Evolutionary conservation across 1,140 invertebrate genomes (phyloP).

Genomic region (Bombus sylvicola): DNA sequence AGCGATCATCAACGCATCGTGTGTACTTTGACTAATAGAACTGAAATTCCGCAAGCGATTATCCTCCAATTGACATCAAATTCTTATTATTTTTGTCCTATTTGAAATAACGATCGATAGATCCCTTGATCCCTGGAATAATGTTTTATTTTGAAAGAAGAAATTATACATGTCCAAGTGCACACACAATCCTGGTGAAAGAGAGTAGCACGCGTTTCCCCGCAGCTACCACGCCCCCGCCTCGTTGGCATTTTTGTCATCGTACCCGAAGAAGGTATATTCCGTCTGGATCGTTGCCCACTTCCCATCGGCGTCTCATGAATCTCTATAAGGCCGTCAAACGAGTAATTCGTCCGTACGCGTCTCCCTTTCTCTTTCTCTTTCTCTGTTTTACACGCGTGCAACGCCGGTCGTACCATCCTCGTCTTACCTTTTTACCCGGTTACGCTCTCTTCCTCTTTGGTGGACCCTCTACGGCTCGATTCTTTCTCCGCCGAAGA

Average conservation of each 20-base stretch:
- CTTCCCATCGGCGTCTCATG: slow-evolving; percentile 68
- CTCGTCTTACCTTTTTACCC: not conserved
- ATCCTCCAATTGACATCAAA: no score
- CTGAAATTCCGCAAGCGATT: no score
- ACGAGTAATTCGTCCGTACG: slow-evolving; percentile 73
- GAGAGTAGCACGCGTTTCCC: not conserved
- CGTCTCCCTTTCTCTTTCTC: slow-evolving; percentile 49
- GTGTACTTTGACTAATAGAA: no score
- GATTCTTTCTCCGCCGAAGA: slow-evolving; percentile 35
- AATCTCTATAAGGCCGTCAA: slow-evolving; percentile 77
- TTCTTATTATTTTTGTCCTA: no score
- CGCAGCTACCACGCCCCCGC: slow-evolving; percentile 50
- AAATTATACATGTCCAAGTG: not conserved
- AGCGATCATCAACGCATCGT: not conserved
- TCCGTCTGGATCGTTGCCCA: slow-evolving; percentile 57
- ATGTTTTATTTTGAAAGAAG: not conserved
- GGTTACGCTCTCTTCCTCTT: slow-evolving; percentile 10
- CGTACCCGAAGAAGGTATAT: slow-evolving; percentile 41
- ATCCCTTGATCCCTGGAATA: not conserved
- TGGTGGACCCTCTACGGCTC: not conserved
- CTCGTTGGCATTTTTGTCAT: slow-evolving; percentile 57
- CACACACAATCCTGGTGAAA: not conserved
- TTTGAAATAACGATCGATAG: no score
- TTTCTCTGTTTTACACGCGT: slow-evolving; percentile 34
- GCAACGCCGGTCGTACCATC: slow-evolving; percentile 12